A percentile compares a stretch with the other conserved stretches of the same genome.
These are phyloP conservation scores for Microtus pennsylvanicus DNA, from an alignment of 2,113 vertebrate species.

Conservation along the genomic window DNA sequence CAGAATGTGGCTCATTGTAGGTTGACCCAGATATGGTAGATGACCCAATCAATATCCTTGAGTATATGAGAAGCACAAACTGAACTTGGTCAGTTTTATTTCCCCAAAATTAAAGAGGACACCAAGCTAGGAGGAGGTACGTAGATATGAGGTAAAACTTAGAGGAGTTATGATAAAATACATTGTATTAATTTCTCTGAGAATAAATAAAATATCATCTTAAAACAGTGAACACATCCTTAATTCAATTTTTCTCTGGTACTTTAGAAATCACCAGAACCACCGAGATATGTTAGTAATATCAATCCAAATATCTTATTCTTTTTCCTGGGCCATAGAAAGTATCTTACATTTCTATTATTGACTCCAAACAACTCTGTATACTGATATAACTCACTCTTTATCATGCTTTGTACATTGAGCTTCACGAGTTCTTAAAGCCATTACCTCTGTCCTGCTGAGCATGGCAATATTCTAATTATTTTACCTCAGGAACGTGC, in stretches of 20 bases:
- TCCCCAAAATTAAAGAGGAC: neutral
- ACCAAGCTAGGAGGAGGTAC: neutral
- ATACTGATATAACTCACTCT: neutral
- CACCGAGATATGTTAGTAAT: neutral
- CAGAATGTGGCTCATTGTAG: too few species aligned
- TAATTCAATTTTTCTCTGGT: conserved; percentile 12
- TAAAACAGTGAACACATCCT: neutral
- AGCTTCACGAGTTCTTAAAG: neutral
- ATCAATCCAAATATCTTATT: neutral
- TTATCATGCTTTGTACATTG: neutral
- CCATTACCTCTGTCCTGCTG: neutral
- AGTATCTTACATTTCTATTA: neutral
- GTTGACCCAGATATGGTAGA: too few species aligned
- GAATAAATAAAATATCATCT: neutral
- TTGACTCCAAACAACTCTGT: neutral
- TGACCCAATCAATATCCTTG: too few species aligned
- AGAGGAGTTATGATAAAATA: neutral
- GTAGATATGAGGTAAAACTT: neutral
- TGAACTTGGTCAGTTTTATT: neutral
- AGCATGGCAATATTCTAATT: neutral
- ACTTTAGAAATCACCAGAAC: neutral
- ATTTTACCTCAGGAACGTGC: neutral
- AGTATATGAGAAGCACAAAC: neutral
- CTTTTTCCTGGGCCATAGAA: neutral
- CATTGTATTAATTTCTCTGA: neutral